Evolutionary conservation across 2,797 vertebrate genomes (phyloP).

Genomic region (Sebastes flavidus): DNA sequence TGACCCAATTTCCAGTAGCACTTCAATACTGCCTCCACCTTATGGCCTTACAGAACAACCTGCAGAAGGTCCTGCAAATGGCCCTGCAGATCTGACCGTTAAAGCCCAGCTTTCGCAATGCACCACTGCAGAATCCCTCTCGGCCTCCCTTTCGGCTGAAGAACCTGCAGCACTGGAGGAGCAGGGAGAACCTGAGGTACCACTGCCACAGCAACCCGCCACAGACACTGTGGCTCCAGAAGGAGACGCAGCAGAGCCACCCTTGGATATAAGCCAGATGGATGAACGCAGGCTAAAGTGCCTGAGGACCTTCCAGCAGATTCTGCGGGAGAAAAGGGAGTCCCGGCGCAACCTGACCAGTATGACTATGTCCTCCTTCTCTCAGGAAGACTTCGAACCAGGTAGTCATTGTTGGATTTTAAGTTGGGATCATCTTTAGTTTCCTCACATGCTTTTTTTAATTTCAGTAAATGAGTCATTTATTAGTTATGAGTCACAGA

Average conservation of each 20-base stretch:
- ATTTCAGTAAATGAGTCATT: background rate
- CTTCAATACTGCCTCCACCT: constrained; percentile 25
- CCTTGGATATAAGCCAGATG: constrained; percentile 68
- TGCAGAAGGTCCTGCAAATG: constrained; percentile 1
- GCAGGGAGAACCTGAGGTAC: background rate
- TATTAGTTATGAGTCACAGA: background rate
- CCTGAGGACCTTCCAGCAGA: constrained; percentile 93
- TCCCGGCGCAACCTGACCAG: constrained; percentile 88
- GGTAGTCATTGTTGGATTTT: constrained; percentile 61
- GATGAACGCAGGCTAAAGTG: constrained; percentile 90
- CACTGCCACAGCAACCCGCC: background rate
- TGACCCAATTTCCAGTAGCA: constrained; percentile 15
- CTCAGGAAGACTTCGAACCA: constrained; percentile 82
- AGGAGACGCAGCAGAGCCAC: constrained; percentile 23
- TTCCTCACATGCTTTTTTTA: background rate
- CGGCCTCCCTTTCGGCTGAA: constrained; percentile 52
- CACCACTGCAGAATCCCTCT: constrained; percentile 68
- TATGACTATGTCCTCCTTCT: constrained; percentile 85
- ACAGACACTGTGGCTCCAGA: constrained; percentile 5
- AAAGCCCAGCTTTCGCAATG: constrained; percentile 64
- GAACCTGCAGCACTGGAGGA: constrained; percentile 35
- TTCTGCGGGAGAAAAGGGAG: constrained; percentile 91
- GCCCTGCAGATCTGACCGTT: constrained; percentile 19
- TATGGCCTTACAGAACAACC: constrained; percentile 35
- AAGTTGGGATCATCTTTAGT: background rate